Conservation (phyloP, 2,113 vertebrate genomes). For the Heptranchias perlo region DNA sequence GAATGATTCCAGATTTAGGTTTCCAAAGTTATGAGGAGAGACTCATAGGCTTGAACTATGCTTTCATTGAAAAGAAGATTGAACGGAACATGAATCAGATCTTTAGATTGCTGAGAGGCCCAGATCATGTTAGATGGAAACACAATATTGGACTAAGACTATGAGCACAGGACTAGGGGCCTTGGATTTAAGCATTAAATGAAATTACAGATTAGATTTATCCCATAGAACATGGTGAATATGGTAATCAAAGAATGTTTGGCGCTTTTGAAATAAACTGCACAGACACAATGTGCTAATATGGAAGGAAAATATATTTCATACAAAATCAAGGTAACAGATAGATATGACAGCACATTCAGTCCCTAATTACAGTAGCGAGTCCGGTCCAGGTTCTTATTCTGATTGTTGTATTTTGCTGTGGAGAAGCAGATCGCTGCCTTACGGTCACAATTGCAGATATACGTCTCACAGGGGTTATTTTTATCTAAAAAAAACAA, state of each 20-base stretch:
- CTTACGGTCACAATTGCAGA: conserved; percentile 74
- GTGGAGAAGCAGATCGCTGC: conserved; percentile 72
- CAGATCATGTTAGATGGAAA: neutral
- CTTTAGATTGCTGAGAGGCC: neutral
- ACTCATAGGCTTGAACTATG: neutral
- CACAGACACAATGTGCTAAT: too few relatives aligned
- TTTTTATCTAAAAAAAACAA: conserved; percentile 57
- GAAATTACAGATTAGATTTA: neutral
- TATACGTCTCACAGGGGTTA: conserved; percentile 56
- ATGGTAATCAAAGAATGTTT: neutral
- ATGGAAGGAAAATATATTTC: neutral
- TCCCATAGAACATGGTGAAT: neutral
- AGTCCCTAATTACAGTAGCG: conserved; percentile 50
- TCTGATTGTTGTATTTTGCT: conserved; percentile 48
- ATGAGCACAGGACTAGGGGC: neutral
- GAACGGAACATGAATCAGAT: neutral
- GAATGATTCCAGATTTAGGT: neutral
- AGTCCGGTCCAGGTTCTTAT: conserved; percentile 50
- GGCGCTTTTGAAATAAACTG: neutral
- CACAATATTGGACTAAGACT: neutral
- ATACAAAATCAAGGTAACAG: neutral
- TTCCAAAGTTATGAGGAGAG: neutral
- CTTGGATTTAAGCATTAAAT: neutral
- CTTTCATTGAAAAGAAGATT: conserved; percentile 2
- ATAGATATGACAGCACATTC: neutral